Base-by-base conservation (phyloP, 2,113 vertebrate genomes). In the Danionella cerebrum region DNA sequence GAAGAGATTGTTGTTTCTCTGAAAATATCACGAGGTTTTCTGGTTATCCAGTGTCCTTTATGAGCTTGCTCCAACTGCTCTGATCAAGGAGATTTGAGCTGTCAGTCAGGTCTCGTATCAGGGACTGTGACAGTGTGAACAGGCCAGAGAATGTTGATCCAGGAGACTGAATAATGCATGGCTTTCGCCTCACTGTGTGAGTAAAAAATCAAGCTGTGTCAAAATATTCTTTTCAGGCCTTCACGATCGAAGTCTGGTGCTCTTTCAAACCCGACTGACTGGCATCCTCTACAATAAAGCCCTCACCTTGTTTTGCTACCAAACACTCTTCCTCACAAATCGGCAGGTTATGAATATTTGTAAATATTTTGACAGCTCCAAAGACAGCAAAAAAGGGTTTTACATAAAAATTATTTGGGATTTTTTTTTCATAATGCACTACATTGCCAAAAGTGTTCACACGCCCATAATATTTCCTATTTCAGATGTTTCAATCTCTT, bases 161-260 rank as follows among this genome's bases (percentile, higher is more conserved):
- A 64, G 29, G 29, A 35, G n/a, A 11, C 41, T 63, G 55, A 71
- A 71, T 74, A 70, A 69, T 71, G 53, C 63, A 60, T 70, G 4
- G 21, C n/a, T 41, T 45, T n/a, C 27, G 19, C 27, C 16, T 27
- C 35, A 35, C 3, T 41, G 33, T 14, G 19, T 24, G 35, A 29
- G 7, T 6, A 24, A 25, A 53, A 54, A 19, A 55, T 4, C 29
- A 12, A 16, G 3, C 19, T 19, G 7, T 33, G 9, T 53, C 50
- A 53, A 39, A 38, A 38, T n/a, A 7, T 33, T 22, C 5, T 38
- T 38, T 35, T 53, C 14, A 16, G 33, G 12, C 25, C 50, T 31
- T 53, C 27, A 33, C 50, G 6, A 8, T 52, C 48, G 27, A 31
- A 52, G 1, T 16, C n/a, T 4, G 16, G n/a, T 4, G 4, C 6